These are phyloP conservation scores for Corythornis cristatus DNA, from an alignment of 2,113 vertebrate species.

Conservation along the genomic window DNA sequence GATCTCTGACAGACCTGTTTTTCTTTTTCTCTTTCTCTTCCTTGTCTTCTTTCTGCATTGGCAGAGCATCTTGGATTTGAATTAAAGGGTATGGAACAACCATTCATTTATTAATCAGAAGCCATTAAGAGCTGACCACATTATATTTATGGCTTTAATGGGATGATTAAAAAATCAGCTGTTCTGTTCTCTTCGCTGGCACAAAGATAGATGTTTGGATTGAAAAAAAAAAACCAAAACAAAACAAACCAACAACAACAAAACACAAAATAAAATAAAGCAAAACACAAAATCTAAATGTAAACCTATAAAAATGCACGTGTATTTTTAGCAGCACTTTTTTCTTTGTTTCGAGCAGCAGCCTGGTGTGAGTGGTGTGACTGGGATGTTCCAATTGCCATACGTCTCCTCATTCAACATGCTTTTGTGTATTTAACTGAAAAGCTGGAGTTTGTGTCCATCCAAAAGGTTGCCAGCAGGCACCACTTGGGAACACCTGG, in stretches of 20 bases:
- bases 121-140: slow-evolving; percentile 73
- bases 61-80: slow-evolving; percentile 99
- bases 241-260: background rate
- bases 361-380: background rate
- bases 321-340: slow-evolving; percentile 71
- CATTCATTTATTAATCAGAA: slow-evolving; percentile 83
- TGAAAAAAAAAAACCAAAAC: background rate
- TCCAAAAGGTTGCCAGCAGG: background rate
- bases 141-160: slow-evolving; percentile 71
- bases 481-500: background rate
- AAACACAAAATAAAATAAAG: background rate
- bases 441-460: background rate
- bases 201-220: slow-evolving; percentile 23
- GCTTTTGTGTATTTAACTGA: background rate
- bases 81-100: slow-evolving; percentile 98
- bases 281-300: background rate
- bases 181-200: slow-evolving; percentile 54
- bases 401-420: background rate
- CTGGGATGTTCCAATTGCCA: background rate
- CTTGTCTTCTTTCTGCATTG: slow-evolving; percentile 89
- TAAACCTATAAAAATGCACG: background rate
- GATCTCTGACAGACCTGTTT: slow-evolving; percentile 79
- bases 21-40: slow-evolving; percentile 76
- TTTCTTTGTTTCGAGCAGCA: slow-evolving; percentile 43
- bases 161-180: slow-evolving; percentile 70